Percentiles rank a stretch among this genome's conserved stretches.
These are phyloP conservation scores for Athalia rosae DNA, from an alignment of 2,888 invertebrate species.

Conservation along the genomic window DNA sequence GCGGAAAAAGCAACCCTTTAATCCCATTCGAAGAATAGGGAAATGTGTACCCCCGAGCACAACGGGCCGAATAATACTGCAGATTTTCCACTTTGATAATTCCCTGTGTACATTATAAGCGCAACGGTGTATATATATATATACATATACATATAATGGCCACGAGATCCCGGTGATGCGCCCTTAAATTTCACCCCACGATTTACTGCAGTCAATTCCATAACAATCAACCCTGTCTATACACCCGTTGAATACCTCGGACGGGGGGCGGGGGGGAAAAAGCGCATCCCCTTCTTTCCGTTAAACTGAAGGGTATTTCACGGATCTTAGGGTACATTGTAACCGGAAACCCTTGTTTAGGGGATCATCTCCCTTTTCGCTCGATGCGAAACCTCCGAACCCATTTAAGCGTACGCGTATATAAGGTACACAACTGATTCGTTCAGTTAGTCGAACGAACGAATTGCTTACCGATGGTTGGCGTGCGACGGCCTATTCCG, in stretches of 20 bases:
- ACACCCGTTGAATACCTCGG: no score
- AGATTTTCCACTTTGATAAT: conserved; percentile 33
- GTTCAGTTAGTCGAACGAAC: background rate
- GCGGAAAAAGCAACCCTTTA: conserved; percentile 18
- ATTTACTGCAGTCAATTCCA: conserved; percentile 42
- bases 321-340: conserved; percentile 59
- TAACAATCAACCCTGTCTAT: background rate
- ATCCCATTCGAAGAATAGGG: conserved; percentile 5
- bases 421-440: no score
- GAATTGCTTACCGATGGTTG: conserved; percentile 29
- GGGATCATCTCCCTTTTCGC: conserved; percentile 55
- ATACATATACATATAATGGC: no score
- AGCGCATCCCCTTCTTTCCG: background rate
- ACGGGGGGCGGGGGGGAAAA: background rate
- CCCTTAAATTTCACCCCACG: conserved; percentile 15
- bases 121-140: no score
- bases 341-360: conserved; percentile 65
- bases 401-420: no score
- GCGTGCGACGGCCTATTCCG: background rate
- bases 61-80: background rate
- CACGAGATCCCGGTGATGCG: conserved; percentile 16
- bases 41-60: background rate
- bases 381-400: background rate
- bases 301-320: conserved; percentile 16
- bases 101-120: no score